phyloP scores from a whole-genome alignment of 1,140 invertebrate species.

The Drosophila busckii region DNA sequence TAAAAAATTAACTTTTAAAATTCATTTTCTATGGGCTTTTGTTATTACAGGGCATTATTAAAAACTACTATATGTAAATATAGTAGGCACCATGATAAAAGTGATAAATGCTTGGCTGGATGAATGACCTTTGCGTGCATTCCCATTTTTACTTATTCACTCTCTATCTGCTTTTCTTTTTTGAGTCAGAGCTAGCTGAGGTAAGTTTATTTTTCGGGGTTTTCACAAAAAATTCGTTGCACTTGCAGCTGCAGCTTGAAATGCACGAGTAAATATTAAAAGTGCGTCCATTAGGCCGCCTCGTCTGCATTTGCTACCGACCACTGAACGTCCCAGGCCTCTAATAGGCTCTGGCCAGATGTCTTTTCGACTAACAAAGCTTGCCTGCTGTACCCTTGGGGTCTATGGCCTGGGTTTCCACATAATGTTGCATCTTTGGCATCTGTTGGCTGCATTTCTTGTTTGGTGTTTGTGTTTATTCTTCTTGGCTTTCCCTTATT shows the following conservation, averaged over 20 bases:
- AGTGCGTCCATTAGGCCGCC: conserved; percentile 4
- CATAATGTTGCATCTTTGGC: conserved; percentile 31
- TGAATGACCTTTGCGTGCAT: conserved; percentile 55
- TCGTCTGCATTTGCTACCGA: too few relatives aligned
- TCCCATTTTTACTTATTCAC: neutral
- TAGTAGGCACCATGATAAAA: conserved; percentile 47
- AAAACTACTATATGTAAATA: conserved; percentile 71
- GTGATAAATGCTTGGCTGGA: conserved; percentile 65
- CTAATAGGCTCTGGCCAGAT: neutral
- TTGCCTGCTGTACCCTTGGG: too few relatives aligned
- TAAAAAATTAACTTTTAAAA: too few relatives aligned
- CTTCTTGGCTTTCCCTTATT: neutral
- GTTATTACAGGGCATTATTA: conserved; percentile 22
- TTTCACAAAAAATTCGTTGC: conserved; percentile 18
- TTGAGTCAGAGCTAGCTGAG: conserved; percentile 2
- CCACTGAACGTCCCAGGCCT: too few relatives aligned
- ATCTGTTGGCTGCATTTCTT: conserved; percentile 17
- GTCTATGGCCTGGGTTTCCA: neutral
- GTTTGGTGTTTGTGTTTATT: conserved; percentile 36
- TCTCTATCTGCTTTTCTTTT: neutral
- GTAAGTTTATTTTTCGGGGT: neutral
- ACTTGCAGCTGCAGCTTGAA: conserved; percentile 11
- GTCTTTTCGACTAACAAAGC: neutral
- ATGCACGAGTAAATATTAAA: conserved; percentile 25
- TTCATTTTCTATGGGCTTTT: neutral